Conservation (phyloP, 2,888 invertebrate genomes). For the Synergus itoensis region DNA sequence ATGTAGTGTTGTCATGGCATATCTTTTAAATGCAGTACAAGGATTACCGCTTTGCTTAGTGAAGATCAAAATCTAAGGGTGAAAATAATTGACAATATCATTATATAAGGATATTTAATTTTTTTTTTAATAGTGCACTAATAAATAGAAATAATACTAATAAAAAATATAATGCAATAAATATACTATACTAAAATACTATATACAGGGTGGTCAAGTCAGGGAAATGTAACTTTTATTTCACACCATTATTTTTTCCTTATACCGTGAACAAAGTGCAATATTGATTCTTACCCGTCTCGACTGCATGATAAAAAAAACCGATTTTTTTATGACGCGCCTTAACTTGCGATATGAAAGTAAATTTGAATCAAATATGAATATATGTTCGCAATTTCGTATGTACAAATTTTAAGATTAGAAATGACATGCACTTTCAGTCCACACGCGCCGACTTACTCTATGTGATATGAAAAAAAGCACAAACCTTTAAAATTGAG, state of each 20-base stretch:
- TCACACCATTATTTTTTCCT: too few species aligned
- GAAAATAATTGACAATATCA: not conserved
- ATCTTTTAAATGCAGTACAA: constrained; percentile 84
- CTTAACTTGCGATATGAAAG: too few species aligned
- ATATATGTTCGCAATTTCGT: too few species aligned
- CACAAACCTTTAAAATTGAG: constrained; percentile 82
- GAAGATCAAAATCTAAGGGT: constrained; percentile 79
- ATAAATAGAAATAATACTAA: not conserved
- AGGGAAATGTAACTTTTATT: too few species aligned
- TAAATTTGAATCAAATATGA: too few species aligned
- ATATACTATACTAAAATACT: not conserved
- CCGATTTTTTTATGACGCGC: too few species aligned
- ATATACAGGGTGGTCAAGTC: not conserved
- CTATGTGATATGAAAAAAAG: not conserved
- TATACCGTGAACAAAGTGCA: too few species aligned
- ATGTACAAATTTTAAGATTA: too few species aligned
- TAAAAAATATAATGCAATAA: not conserved
- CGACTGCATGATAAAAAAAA: too few species aligned
- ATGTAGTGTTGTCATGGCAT: constrained; percentile 87
- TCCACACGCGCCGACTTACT: not conserved
- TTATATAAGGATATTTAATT: not conserved
- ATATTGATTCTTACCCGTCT: too few species aligned
- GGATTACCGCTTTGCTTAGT: constrained; percentile 84
- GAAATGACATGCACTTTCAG: not conserved
- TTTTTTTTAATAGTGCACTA: not conserved